Base-by-base conservation (phyloP, 2,888 invertebrate genomes). In the Raillietiella orientalis region DNA sequence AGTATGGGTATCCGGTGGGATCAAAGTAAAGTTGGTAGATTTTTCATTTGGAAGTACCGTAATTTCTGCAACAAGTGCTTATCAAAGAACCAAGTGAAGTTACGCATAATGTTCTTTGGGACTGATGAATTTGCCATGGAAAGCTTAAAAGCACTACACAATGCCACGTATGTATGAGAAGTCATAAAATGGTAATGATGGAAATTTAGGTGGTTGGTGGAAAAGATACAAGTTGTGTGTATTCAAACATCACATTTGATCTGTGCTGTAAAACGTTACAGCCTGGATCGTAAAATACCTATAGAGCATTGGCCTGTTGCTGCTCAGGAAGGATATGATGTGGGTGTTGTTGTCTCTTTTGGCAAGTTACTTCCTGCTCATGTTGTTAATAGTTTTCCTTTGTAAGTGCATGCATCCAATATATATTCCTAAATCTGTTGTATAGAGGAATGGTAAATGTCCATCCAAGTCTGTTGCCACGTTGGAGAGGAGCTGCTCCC, bases 401-500 rank as follows among this genome's bases (percentile, higher is more conserved):
- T 69, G 79, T 79, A 58, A 58, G 66, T 56, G 14, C 23, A 5
- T 15, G 16, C 26, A 21, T 24, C 14, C 3, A 11, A 9, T 25
- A 14, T n/a, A 19, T 28, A 6, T 6, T n/a, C 22, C 5, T 6
- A 12, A 12, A 12, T 8, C 5, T n/a, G n/a, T n/a, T n/a, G n/a
- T n/a, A 27, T 41, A 74, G 71, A 38, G 84, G 84, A 14, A 75
- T 87, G 55, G 51, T 87, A 16, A 90, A 90, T 52, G 67, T 87
- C 0, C 90, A 90, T 46, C 77, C 70, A 1, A 84, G 84, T 47
- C 45, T 87, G 25, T 47, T 90, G 32, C 90, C 90, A 1, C 55
- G 67, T 28, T 87, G 79, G 77, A 55, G 87, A 35, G 90, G 90
- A 4, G 77, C 87, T 6, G 70, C 84, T 1, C 90, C 90, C 1